Evolutionary conservation across 2,797 vertebrate species (phyloP), one percentile per base, ranked within the genome.

Genomic region (Atherinosoma microstoma): DNA sequence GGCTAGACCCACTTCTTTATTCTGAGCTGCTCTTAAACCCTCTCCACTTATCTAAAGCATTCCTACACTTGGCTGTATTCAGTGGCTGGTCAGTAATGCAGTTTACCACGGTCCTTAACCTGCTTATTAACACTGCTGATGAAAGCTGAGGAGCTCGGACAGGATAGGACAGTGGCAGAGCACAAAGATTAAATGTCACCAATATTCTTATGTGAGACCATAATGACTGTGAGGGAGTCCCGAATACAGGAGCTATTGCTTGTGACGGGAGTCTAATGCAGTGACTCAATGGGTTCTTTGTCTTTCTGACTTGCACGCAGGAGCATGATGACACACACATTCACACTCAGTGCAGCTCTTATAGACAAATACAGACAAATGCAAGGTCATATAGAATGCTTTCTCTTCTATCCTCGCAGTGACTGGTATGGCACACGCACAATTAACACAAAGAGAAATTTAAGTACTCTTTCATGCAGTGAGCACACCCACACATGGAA

Each of bases 221-320:
- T 93, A 90, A 93, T 87, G 80, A 88, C 79, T 84, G 80, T 18
- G 67, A 81, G 77, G 68, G 56, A 85, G 89, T 80, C 83, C 87
- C 87, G 87, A 76, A 85, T 91, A 92, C 88, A 88, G 89, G 82
- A 87, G 84, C 82, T 73, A 80, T 78, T 83, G 73, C 87, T 86
- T 85, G 76, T 86, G 85, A 94, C 90, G 81, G 86, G 83, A 85
- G 79, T 78, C 85, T 85, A 78, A 78, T 22, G 68, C 80, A 76
- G 83, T 80, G 86, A 87, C 82, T 92, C 91, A 89, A 91, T 91
- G 87, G 84, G 61, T 75, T 83, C 89, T 92, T 93, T 94, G 91
- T 93, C 86, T 91, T 65, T 67, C 76, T 82, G 70, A 79, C 73
- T 70, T 73, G 64, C 67, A 64, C 79, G 80, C 70, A 77, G 70